Percentiles rank a stretch among this genome's conserved stretches.
These are phyloP conservation scores for Carterocephalus palaemon DNA, from an alignment of 2,888 invertebrate genomes.

Conservation along the genomic window DNA sequence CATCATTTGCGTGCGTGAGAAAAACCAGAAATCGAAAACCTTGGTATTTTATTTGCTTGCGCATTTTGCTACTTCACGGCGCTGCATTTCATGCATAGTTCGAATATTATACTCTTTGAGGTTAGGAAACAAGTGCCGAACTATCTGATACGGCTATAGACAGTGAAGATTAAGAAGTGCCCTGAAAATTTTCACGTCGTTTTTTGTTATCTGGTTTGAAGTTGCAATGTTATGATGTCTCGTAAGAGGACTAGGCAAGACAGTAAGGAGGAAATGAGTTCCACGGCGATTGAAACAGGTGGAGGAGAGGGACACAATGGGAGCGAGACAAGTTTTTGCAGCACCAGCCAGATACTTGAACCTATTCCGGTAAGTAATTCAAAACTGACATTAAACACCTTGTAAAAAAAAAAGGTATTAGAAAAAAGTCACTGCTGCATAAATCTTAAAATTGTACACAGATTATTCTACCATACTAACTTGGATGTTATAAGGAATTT, in stretches of 20 bases:
- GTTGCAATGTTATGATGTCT: constrained; percentile 68
- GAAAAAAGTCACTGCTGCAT: no score
- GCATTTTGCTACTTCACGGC: constrained; percentile 8
- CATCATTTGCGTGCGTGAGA: no score
- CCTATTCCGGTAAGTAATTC: constrained; percentile 45
- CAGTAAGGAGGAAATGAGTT: constrained; percentile 58
- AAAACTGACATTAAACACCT: no score
- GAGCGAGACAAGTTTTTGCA: constrained; percentile 51
- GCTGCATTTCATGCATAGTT: constrained; percentile 8
- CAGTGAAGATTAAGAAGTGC: constrained; percentile 5
- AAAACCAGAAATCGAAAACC: background rate
- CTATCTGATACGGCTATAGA: background rate
- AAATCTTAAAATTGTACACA: no score
- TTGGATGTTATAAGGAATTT: no score
- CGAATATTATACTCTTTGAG: constrained; percentile 18
- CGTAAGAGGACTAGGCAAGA: constrained; percentile 59
- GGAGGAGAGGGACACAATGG: constrained; percentile 54
- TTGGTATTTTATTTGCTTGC: constrained; percentile 2
- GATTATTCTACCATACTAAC: no score
- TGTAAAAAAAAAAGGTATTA: no score
- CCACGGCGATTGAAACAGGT: constrained; percentile 48
- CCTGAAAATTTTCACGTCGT: constrained; percentile 6
- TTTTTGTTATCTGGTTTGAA: constrained; percentile 20
- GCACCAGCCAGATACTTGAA: constrained; percentile 44
- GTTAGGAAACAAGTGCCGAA: background rate